phyloP scores from a whole-genome alignment of 2,888 invertebrate genomes.

The Phalera bucephala region DNA sequence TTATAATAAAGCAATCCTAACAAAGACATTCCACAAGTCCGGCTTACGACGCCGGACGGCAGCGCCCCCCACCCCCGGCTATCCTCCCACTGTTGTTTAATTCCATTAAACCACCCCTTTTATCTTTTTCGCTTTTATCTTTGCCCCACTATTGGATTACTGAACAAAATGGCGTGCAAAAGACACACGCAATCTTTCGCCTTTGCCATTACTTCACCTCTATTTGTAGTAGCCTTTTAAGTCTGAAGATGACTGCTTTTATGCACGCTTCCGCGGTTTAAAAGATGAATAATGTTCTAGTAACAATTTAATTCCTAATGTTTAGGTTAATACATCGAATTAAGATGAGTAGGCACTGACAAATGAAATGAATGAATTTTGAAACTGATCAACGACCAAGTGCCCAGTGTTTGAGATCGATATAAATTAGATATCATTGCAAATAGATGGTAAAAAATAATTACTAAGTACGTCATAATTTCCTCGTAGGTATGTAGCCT shows the following conservation, averaged over 20 bases:
- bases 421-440: no score
- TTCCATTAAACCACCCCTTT: slow-evolving; percentile 82
- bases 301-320: no score
- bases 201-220: slow-evolving; percentile 58
- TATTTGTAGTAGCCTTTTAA: slow-evolving; percentile 53
- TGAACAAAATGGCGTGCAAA: slow-evolving; percentile 74
- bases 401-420: no score
- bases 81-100: slow-evolving; percentile 67
- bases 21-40: slow-evolving; percentile 77
- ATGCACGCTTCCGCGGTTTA: slow-evolving; percentile 15
- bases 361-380: no score
- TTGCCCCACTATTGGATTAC: slow-evolving; percentile 78
- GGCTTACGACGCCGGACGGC: slow-evolving; percentile 50
- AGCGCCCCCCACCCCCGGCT: slow-evolving; percentile 28
- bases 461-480: no score
- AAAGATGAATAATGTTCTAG: no score
- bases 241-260: slow-evolving; percentile 30
- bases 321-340: no score
- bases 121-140: slow-evolving; percentile 79
- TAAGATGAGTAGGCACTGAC: no score
- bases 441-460: no score
- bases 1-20: slow-evolving; percentile 59
- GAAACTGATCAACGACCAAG: no score
- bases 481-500: no score
- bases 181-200: slow-evolving; percentile 74